Conservation (phyloP, 2,888 invertebrate species). For the Didymodactylos carnosus region DNA sequence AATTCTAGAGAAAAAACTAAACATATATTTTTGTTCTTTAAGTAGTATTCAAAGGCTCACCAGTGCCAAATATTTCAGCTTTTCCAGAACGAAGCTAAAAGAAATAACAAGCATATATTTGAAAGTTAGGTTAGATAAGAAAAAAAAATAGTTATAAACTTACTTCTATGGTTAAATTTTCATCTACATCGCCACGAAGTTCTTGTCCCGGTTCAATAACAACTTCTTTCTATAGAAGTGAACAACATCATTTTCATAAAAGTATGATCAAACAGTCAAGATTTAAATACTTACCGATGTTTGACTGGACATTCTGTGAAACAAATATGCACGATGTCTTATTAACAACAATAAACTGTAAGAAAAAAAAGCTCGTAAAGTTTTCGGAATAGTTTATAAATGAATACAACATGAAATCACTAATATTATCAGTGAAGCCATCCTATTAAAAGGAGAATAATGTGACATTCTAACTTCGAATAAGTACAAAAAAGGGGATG, state of each 20-base stretch:
- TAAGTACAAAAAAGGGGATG: too few relatives aligned
- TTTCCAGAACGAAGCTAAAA: constrained; percentile 6
- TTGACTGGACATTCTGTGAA: not conserved
- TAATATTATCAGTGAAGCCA: too few relatives aligned
- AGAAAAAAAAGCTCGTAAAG: too few relatives aligned
- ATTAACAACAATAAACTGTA: not conserved
- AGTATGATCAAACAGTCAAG: not conserved
- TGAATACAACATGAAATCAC: too few relatives aligned
- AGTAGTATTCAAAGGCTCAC: too few relatives aligned
- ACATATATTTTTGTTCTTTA: too few relatives aligned
- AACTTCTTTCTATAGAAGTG: not conserved
- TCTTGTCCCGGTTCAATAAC: not conserved
- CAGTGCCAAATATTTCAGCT: constrained; percentile 14
- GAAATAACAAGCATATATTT: not conserved
- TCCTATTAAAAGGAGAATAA: too few relatives aligned
- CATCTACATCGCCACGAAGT: not conserved
- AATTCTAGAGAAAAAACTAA: too few relatives aligned
- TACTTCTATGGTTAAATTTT: not conserved
- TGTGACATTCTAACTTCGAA: too few relatives aligned
- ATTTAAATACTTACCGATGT: not conserved
- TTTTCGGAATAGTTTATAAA: too few relatives aligned
- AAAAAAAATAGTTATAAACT: not conserved
- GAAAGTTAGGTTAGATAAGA: not conserved
- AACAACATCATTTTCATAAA: not conserved
- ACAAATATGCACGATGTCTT: not conserved